phyloP scores from a whole-genome alignment of 2,888 invertebrate species.

The Agrypnus murinus region DNA sequence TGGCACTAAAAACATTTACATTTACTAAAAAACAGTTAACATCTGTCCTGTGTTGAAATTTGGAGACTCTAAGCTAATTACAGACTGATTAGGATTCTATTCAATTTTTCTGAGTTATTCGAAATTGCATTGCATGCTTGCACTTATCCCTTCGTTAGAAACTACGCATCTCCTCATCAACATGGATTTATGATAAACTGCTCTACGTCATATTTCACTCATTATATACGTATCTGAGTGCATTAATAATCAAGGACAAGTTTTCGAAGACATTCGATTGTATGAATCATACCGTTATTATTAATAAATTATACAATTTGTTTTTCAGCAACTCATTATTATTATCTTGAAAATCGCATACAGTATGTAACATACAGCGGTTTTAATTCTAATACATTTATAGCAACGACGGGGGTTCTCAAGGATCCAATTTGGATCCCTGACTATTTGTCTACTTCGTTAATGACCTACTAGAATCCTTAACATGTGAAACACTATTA shows the following conservation, averaged over 20 bases:
- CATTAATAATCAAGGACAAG: constrained; percentile 49
- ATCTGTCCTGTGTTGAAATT: too few relatives aligned
- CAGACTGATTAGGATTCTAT: constrained; percentile 42
- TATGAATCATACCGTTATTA: constrained; percentile 46
- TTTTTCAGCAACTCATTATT: not conserved
- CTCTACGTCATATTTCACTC: constrained; percentile 48
- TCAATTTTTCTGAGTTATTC: constrained; percentile 40
- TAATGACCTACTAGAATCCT: too few relatives aligned
- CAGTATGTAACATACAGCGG: too few relatives aligned
- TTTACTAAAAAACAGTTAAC: constrained; percentile 46
- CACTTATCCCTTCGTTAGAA: not conserved
- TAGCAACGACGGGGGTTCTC: not conserved
- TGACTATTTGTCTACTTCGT: too few relatives aligned
- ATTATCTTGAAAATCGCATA: not conserved
- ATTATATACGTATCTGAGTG: constrained; percentile 26
- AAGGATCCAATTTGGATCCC: too few relatives aligned
- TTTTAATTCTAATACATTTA: not conserved
- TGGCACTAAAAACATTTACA: constrained; percentile 18
- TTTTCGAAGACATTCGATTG: constrained; percentile 57
- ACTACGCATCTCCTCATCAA: constrained; percentile 6
- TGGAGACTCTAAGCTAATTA: constrained; percentile 31
- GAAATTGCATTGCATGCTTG: constrained; percentile 17
- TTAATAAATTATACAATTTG: constrained; percentile 19
- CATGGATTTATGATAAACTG: constrained; percentile 43
- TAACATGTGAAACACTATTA: too few relatives aligned